Base-by-base conservation (phyloP, 2,113 vertebrate species). In the Arenaria interpres region DNA sequence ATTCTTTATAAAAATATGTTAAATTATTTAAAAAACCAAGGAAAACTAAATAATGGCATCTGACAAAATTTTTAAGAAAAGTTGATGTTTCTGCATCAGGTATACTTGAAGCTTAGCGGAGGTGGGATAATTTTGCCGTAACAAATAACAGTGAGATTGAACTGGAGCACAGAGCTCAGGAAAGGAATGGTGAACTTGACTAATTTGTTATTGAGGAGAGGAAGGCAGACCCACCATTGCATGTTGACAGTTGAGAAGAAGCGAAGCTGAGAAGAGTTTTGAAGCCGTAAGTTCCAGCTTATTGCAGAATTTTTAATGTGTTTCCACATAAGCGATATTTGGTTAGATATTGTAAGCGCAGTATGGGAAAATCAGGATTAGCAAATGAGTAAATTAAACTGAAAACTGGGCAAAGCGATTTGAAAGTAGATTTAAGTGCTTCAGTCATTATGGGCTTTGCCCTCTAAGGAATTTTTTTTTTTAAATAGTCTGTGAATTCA, bases 311-410 rank as follows among this genome's bases (percentile, higher is more conserved):
- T 93, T 93, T 76, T 73, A 87, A 76, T 41, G 12, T 80, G 45
- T 89, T 94, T 92, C 89, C 84, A 89, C 77, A 48, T 45, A 69
- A 92, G 15, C 43, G 50, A 62, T 69, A 85, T 59, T 91, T 9
- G 22, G 80, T 72, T 76, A 88, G 50, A 60, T 89, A 62, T 46
- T 39, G 53, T 78, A 87, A 91, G 57, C 57, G 69, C 23, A 79
- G 27, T 46, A 64, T 39, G 8, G 53, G 60, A 90, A 96, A 96
- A 86, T 85, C 74, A 57, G 73, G 77, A 76, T 88, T 91, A 93
- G 51, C 53, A 89, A 93, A 92, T 68, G 80, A 82, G 81, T 72
- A 92, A 94, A 81, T 94, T 84, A 89, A 89, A 89, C 39, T 87
- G 86, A 72, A 96, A 93, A 83, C 25, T 64, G 59, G 50, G 82